phyloP scores from a whole-genome alignment of 2,888 invertebrate genomes.

The Ochlodes sylvanus region DNA sequence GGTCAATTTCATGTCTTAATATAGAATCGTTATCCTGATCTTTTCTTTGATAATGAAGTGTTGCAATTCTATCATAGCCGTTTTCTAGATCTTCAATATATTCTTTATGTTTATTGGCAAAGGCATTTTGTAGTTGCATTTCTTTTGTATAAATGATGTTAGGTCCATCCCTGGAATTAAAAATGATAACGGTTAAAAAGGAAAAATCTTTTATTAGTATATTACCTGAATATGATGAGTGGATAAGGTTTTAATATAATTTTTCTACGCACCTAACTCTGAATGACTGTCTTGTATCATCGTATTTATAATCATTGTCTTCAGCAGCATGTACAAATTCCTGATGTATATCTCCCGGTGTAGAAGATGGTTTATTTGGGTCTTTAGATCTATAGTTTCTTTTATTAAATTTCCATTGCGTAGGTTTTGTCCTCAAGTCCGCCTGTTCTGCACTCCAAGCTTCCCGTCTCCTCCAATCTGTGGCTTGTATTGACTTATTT shows the following conservation, averaged over 20 bases:
- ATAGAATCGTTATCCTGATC: conserved; percentile 90
- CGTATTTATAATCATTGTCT: conserved; percentile 78
- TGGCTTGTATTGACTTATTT: conserved; percentile 91
- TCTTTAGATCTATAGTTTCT: conserved; percentile 84
- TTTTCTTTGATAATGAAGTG: conserved; percentile 73
- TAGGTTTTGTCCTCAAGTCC: conserved; percentile 88
- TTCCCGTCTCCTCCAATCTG: conserved; percentile 92
- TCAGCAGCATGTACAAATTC: conserved; percentile 78
- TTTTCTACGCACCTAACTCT: conserved; percentile 64
- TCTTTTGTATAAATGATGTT: conserved; percentile 84
- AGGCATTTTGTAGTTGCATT: conserved; percentile 80
- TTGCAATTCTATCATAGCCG: conserved; percentile 81
- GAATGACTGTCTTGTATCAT: conserved; percentile 74
- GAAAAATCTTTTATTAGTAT: neutral
- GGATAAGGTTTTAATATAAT: neutral
- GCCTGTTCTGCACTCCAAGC: conserved; percentile 94
- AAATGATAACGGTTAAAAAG: neutral
- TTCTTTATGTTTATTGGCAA: conserved; percentile 81
- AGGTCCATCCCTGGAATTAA: conserved; percentile 77
- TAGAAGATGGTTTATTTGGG: conserved; percentile 78
- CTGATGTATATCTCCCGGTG: conserved; percentile 76
- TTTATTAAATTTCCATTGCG: conserved; percentile 90
- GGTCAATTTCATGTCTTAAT: conserved; percentile 90
- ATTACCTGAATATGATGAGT: neutral
- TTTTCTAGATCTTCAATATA: conserved; percentile 86